Base-by-base conservation (phyloP, 2,888 invertebrate species). In the Abrostola tripartita region DNA sequence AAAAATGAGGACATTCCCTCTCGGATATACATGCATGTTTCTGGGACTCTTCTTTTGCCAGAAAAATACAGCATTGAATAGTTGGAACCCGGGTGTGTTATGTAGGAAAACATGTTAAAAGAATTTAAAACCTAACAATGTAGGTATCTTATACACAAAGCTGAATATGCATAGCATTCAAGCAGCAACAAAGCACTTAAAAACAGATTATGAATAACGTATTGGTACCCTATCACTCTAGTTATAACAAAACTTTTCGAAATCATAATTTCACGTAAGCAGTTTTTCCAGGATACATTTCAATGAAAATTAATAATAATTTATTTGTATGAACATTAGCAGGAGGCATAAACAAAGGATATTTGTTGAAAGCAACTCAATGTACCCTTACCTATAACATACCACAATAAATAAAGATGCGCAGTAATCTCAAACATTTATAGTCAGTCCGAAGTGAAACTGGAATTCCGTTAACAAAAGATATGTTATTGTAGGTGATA, bases 291-390 rank as follows among this genome's bases (percentile, higher is more conserved):
- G 24, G 4, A 24, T 24, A 24, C 5, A 58, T 47, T 55, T 55
- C 5, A 51, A 41, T 8, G 35, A 24, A 47, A 47, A 24, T 47
- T 8, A 35, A 57, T 50, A 55, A 14, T 24, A 24, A 24, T 37
- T 38, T 50, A 35, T 55, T 37, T 42, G 40, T 47, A 38, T 35
- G 37, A 56, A 56, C 12, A 50, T 60, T 70, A 56, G 24, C 69
- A 56, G 63, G 56, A 57, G 52, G 35, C 50, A 42, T 59, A 66
- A 47, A 59, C 44, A 55, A 59, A 62, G 61, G 59, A 69, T 70
- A 65, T 71, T 71, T 54, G 42, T 66, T 57, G 58, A 61, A 71
- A 71, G 66, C 71, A 61, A 66, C 44, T 60, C 61, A 24, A 62
- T 60, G 11, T 52, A 40, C 42, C 14, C 44, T 14, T 8, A 44